Evolutionary conservation across 2,797 vertebrate genomes (phyloP).

Genomic region (Pithecia hirsuta): DNA sequence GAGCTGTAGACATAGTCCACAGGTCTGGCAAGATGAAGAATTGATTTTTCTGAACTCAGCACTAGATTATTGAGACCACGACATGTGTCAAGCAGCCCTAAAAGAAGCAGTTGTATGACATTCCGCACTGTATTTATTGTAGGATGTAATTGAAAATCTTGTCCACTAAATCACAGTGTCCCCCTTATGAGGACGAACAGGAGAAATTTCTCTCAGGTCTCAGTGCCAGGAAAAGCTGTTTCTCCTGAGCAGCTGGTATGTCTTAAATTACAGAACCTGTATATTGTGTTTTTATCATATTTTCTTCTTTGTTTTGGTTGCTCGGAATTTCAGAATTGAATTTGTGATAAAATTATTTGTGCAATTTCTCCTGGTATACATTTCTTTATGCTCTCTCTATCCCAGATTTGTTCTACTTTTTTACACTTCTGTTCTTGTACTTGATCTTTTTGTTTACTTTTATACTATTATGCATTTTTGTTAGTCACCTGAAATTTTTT

Average conservation of each 20-base stretch:
- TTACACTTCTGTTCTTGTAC: background rate
- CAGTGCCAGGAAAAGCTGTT: background rate
- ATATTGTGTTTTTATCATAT: background rate
- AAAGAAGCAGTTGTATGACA: background rate
- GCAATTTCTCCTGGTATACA: background rate
- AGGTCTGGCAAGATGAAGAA: background rate
- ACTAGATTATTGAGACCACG: background rate
- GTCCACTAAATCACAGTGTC: background rate
- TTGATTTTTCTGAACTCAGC: background rate
- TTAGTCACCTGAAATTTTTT: background rate
- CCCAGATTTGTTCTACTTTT: background rate
- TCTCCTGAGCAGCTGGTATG: background rate
- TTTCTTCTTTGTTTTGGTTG: background rate
- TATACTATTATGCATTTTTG: background rate
- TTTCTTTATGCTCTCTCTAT: background rate
- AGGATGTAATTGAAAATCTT: slow-evolving; percentile 1
- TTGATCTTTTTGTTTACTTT: background rate
- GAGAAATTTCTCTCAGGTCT: background rate
- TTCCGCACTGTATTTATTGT: background rate
- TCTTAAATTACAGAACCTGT: background rate
- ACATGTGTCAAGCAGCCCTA: background rate
- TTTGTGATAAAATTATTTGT: background rate
- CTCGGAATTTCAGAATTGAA: background rate
- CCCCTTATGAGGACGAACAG: background rate
- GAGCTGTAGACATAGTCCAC: background rate